These are phyloP conservation scores for Polietes domitor DNA, from an alignment of 2,888 invertebrate genomes.

Conservation along the genomic window DNA sequence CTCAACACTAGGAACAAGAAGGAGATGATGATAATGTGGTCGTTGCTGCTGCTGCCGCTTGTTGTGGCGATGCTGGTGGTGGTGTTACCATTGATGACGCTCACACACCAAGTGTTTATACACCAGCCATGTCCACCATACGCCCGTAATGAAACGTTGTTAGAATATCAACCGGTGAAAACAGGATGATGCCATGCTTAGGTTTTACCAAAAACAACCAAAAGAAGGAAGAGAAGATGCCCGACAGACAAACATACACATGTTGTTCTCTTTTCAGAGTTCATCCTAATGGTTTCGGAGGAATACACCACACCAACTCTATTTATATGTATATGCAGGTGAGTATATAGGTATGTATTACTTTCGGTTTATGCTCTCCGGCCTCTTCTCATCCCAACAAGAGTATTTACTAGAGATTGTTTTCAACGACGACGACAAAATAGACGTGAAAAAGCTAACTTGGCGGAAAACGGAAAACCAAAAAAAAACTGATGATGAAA, in stretches of 20 bases:
- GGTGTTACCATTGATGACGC: not conserved
- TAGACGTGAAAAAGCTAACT: too few species aligned
- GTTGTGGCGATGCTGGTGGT: not conserved
- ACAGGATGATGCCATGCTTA: constrained; percentile 2
- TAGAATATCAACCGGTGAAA: constrained; percentile 6
- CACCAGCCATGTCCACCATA: not conserved
- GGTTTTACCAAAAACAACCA: not conserved
- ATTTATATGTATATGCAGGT: too few species aligned
- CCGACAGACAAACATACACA: not conserved
- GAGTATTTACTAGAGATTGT: not conserved
- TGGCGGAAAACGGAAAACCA: too few species aligned
- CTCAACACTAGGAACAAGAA: not conserved
- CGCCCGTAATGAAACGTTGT: not conserved
- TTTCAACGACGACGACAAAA: not conserved
- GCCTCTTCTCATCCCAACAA: not conserved
- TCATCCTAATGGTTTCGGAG: not conserved
- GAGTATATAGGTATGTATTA: not conserved
- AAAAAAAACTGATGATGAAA: too few species aligned
- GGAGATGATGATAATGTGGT: not conserved
- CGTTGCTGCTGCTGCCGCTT: not conserved
- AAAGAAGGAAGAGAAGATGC: not conserved
- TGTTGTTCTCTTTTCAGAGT: not conserved
- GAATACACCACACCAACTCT: not conserved
- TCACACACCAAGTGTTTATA: not conserved
- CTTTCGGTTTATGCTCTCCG: not conserved